phyloP scores from a whole-genome alignment of 2,113 vertebrate species.

The Fukomys damarensis region DNA sequence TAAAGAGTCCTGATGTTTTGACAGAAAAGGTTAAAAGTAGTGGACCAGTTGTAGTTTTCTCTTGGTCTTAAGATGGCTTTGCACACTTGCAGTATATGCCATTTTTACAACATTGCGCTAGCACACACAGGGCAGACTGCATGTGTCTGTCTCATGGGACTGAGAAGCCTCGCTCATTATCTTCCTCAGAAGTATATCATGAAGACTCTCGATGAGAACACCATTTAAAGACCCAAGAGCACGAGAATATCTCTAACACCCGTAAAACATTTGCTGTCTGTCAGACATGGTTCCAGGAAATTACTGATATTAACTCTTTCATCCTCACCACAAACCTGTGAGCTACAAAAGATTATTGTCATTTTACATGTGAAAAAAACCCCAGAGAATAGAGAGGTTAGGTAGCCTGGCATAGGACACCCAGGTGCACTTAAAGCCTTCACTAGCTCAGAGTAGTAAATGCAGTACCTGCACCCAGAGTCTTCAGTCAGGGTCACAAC shows the following conservation, averaged over 20 bases:
- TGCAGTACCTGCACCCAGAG: background rate
- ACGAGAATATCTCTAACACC: background rate
- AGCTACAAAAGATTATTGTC: background rate
- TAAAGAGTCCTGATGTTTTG: background rate
- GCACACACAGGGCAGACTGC: background rate
- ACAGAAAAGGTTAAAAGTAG: slow-evolving; percentile 1
- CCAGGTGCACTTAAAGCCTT: background rate
- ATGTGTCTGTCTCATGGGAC: background rate
- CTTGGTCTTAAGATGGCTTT: background rate
- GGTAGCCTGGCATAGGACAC: background rate
- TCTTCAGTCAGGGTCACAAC: background rate
- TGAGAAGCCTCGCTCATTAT: background rate
- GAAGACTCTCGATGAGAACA: background rate
- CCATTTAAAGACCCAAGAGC: background rate
- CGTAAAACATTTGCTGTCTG: background rate
- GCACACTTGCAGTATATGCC: background rate
- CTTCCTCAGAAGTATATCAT: background rate
- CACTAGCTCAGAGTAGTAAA: background rate
- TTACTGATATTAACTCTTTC: background rate
- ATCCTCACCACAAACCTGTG: background rate
- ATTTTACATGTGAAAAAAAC: background rate
- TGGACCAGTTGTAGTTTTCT: background rate
- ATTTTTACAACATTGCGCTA: background rate
- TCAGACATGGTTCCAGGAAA: background rate
- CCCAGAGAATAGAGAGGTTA: background rate